Percentiles rank a stretch among this genome's conserved stretches.
Conservation (phyloP, 2,888 invertebrate genomes). For the Brassicogethes aeneus region DNA sequence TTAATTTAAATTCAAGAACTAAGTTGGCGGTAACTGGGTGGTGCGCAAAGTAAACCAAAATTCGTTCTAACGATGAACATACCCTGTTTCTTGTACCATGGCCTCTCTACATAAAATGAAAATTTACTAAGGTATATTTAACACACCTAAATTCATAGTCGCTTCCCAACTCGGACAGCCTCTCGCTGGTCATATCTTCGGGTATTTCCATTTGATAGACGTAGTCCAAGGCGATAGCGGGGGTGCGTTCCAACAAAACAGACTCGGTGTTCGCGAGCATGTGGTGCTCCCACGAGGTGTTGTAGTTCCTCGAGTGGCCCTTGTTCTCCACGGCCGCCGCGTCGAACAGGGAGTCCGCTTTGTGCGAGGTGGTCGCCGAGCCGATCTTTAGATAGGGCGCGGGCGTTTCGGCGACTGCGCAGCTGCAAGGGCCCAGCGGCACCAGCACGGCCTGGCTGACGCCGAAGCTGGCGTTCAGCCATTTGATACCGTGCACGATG, state of each 20-base stretch:
- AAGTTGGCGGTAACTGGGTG: too few species aligned
- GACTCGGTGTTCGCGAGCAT: constrained; percentile 42
- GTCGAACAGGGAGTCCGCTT: constrained; percentile 56
- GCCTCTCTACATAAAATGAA: too few species aligned
- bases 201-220: constrained; percentile 53
- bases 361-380: constrained; percentile 36
- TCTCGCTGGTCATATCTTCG: constrained; percentile 45
- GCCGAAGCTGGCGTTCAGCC: constrained; percentile 61
- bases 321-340: constrained; percentile 43
- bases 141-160: constrained; percentile 51
- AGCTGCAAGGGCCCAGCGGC: constrained; percentile 55
- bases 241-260: constrained; percentile 54
- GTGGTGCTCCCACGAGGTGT: constrained; percentile 48
- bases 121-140: too few species aligned
- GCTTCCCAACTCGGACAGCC: constrained; percentile 43
- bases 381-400: constrained; percentile 37
- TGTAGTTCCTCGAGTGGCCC: constrained; percentile 41
- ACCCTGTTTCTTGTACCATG: too few species aligned
- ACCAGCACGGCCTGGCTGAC: constrained; percentile 52
- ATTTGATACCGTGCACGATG: constrained; percentile 53
- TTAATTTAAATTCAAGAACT: too few species aligned
- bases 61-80: too few species aligned
- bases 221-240: constrained; percentile 65
- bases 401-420: constrained; percentile 46
- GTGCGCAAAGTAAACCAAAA: too few species aligned